Conservation (phyloP, 2,888 invertebrate genomes). For the Cabera pusaria region DNA sequence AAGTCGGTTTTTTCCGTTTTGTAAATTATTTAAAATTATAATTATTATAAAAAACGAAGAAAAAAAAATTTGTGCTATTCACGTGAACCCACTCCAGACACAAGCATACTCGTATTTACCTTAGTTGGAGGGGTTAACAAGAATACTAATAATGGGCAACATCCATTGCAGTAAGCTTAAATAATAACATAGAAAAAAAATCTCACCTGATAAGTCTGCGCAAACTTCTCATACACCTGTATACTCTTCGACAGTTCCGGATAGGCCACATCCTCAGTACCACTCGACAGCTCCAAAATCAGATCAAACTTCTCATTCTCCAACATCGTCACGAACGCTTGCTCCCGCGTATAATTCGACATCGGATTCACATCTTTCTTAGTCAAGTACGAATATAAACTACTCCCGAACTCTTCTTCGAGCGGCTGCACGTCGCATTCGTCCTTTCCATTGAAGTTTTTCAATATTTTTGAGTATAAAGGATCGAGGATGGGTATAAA, state of each 20-base stretch:
- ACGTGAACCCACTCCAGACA: no score
- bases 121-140: no score
- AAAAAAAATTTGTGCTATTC: no score
- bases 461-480: conserved; percentile 54
- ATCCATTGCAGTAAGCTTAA: no score
- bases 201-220: conserved; percentile 59
- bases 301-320: conserved; percentile 87
- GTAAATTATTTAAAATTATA: no score
- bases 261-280: conserved; percentile 85
- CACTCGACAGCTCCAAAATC: conserved; percentile 89
- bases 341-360: conserved; percentile 75
- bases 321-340: conserved; percentile 86
- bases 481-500: conserved; percentile 86
- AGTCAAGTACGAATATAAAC: conserved; percentile 75
- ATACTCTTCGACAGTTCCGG: conserved; percentile 65
- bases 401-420: conserved; percentile 86
- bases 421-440: conserved; percentile 59
- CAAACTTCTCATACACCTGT: conserved; percentile 69
- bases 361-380: conserved; percentile 67
- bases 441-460: conserved; percentile 52
- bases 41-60: no score
- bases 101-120: no score
- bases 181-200: no score
- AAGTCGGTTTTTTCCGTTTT: no score
- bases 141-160: no score